phyloP scores from a whole-genome alignment of 2,113 vertebrate genomes.

The Callopanchax toddi region DNA sequence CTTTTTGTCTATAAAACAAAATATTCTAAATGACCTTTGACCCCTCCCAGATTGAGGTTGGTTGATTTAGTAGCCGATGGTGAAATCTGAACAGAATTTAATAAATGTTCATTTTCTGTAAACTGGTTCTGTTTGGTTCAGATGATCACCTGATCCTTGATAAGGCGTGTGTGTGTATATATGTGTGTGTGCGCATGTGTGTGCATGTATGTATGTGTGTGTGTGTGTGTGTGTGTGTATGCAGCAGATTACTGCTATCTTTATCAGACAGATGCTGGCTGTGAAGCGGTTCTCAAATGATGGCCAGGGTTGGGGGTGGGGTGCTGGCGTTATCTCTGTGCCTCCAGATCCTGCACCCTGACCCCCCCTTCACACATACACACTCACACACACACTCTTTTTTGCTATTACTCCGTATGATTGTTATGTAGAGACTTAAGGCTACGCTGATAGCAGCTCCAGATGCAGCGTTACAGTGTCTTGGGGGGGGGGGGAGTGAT shows the following conservation, averaged over 20 bases:
- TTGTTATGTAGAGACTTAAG: too few species aligned
- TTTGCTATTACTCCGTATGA: too few species aligned
- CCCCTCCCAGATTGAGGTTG: background rate
- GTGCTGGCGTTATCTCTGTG: slow-evolving; percentile 59
- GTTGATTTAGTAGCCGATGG: too few species aligned
- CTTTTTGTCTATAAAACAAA: too few species aligned
- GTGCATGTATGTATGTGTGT: slow-evolving; percentile 10
- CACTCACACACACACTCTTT: too few species aligned
- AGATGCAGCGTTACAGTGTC: too few species aligned
- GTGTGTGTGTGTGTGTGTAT: slow-evolving; percentile 25
- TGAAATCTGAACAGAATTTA: too few species aligned
- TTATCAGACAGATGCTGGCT: slow-evolving; percentile 49
- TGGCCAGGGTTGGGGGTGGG: slow-evolving; percentile 36
- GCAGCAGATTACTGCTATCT: slow-evolving; percentile 66
- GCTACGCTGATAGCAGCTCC: too few species aligned
- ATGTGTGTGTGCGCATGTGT: slow-evolving; percentile 15
- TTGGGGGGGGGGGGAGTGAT: too few species aligned
- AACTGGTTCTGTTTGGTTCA: slow-evolving; percentile 32
- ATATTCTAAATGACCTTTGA: too few species aligned
- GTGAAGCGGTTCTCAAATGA: slow-evolving; percentile 55
- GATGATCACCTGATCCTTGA: slow-evolving; percentile 57
- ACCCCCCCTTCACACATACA: background rate
- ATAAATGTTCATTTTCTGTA: slow-evolving; percentile 24
- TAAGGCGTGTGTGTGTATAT: slow-evolving; percentile 49
- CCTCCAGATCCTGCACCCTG: slow-evolving; percentile 53